Evolutionary conservation across 2,888 invertebrate genomes (phyloP).

Genomic region (Sminthurides aquaticus): DNA sequence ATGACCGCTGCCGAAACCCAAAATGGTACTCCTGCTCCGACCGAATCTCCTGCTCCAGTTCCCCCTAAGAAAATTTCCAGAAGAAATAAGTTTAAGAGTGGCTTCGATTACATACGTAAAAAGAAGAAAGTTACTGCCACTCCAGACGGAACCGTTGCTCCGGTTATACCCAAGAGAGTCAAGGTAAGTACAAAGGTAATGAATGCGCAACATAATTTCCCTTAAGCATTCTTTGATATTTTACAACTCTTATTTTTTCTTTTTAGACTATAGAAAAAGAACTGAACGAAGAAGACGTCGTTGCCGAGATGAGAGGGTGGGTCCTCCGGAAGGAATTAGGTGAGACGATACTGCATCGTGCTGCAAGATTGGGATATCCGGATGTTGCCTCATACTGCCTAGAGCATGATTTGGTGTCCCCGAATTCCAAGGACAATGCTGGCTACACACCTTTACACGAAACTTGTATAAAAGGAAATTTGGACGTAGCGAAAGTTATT

Average conservation of each 20-base stretch:
- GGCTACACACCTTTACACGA: conserved; percentile 90
- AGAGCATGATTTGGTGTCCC: conserved; percentile 71
- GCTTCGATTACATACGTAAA: conserved; percentile 82
- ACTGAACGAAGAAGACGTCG: conserved; percentile 57
- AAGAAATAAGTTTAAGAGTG: conserved; percentile 64
- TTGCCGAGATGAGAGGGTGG: conserved; percentile 79
- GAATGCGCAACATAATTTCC: too few species aligned
- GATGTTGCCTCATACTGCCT: conserved; percentile 85
- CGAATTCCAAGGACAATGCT: conserved; percentile 84
- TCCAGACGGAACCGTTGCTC: conserved; percentile 34
- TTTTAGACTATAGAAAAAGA: conserved; percentile 41
- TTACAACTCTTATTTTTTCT: too few species aligned
- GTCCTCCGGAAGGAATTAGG: conserved; percentile 90
- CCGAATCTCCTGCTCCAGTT: conserved; percentile 17
- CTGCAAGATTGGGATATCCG: conserved; percentile 61
- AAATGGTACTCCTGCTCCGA: background rate
- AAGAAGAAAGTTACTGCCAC: conserved; percentile 60
- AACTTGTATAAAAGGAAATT: conserved; percentile 78
- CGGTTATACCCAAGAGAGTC: conserved; percentile 39
- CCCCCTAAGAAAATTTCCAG: conserved; percentile 38
- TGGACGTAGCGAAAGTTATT: conserved; percentile 74
- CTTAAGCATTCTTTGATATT: too few species aligned
- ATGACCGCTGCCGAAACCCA: background rate
- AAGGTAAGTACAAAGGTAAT: conserved; percentile 45
- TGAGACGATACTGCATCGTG: conserved; percentile 84